Evolutionary conservation across 2,888 invertebrate species (phyloP), one percentile per base, ranked within the genome.

Genomic region (Eretmocerus hayati): DNA sequence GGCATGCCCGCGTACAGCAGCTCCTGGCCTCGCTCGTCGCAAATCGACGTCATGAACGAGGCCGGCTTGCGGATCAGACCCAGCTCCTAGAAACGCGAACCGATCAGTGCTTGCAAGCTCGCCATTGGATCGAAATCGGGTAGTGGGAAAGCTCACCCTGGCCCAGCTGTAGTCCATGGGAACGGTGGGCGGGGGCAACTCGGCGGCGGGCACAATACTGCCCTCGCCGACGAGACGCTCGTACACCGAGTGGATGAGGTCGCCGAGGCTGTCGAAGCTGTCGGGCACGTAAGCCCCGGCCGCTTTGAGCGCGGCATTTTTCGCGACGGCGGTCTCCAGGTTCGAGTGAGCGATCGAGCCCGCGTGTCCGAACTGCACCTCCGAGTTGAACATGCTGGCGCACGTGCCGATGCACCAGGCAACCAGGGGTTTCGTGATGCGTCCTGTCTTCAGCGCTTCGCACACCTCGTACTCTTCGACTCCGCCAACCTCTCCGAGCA

Each of bases 131-230:
- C n/a, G n/a, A n/a, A n/a, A n/a, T n/a, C n/a, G n/a, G n/a, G n/a
- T 13, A 39, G n/a, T 32, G 6, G 11, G 13, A 13, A 35, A 23
- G 71, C 75, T 70, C 53, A 81, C 81, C 72, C 91, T 81, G 0
- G 97, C 97, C 97, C 97, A 99, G 55, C 87, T 90, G 72, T 92
- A 99, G 73, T 99, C 97, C 97, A 99, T 97, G 8, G 97, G 97
- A n/a, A 99, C 96, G 16, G 97, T 96, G 2, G 99, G 99, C 30
- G 99, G 99, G 9, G 96, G 93, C 42, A 90, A 81, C 72, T 99
- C 97, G 36, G 89, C 85, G 59, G 84, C 83, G 0, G 92, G 92
- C 8, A 88, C 82, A 60, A 99, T 88, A 45, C 80, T 79, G 32
- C 94, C 93, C 16, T 81, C 79, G 43, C 80, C 77, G 0, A 99